Base-by-base conservation (phyloP, 2,888 invertebrate species). In the Sarcophaga rosellei region DNA sequence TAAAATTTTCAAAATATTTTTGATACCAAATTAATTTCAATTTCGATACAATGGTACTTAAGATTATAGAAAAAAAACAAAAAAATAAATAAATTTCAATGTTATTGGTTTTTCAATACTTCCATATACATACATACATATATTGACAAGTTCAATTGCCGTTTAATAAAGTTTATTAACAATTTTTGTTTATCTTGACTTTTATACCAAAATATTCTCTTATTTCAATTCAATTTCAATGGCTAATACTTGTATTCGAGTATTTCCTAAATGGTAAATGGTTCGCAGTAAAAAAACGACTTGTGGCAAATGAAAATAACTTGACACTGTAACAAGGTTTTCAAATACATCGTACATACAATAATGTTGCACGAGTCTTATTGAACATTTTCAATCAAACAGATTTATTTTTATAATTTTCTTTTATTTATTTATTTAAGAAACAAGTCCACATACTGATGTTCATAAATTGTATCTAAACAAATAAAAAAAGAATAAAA, bases 141-240 rank as follows among this genome's bases (percentile, higher is more conserved):
- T 20, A 12, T 47, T 65, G 80, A 80, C 80, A 84, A 80, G 84
- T 80, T 84, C 70, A 84, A 84, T 72, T 68, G 76, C 21, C 61
- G 45, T 69, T 75, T 66, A 68, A 21, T 53, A 57, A 59, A 59
- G 23, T 70, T 21, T 61, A 35, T 75, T 11, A 72, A 57, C 17
- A 63, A 45, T 63, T 69, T 45, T 72, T 25, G 63, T 80, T 57
- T 62, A 35, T 73, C n/a, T 68, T 47, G 53, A 69, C 25, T 78
- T 73, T 21, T 25, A 20, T 35, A 35, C 35, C 35, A 11, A n/a
- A 80, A 44, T 70, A 59, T 35, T 35, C 10, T 35, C 35, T 35
- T 35, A 35, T 35, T 35, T 35, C 35, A 35, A 35, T 35, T 35
- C 35, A 72, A 81, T 44, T 75, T 75, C 75, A 81, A 68, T 81